Evolutionary conservation across 2,797 vertebrate species (phyloP).

Genomic region (Psittacula derbiana): DNA sequence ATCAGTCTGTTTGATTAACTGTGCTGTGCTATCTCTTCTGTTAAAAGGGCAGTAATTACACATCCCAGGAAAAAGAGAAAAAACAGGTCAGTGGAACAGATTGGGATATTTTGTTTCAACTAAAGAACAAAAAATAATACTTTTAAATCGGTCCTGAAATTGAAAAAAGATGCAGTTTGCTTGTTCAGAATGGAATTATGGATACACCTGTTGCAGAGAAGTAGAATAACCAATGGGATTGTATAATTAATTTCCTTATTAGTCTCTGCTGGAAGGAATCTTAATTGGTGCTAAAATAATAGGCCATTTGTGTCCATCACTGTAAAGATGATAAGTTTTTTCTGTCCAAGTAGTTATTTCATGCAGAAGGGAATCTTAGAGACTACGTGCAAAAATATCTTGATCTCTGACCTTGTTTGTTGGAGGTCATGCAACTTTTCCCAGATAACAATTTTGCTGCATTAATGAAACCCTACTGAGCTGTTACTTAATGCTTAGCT

Average conservation of each 20-base stretch:
- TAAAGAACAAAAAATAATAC: not conserved
- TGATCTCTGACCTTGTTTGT: not conserved
- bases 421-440: not conserved
- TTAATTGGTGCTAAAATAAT: not conserved
- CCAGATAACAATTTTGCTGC: conserved; percentile 8
- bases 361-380: not conserved
- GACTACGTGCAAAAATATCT: not conserved
- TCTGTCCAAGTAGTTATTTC: not conserved
- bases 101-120: not conserved
- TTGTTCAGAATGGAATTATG: not conserved
- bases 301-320: not conserved
- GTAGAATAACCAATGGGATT: not conserved
- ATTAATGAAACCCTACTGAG: conserved; percentile 2
- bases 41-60: not conserved
- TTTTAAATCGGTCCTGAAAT: not conserved
- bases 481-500: not conserved
- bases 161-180: not conserved
- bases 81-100: not conserved
- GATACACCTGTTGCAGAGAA: not conserved
- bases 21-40: not conserved
- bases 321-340: not conserved
- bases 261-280: not conserved
- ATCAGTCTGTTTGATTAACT: not conserved
- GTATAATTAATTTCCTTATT: not conserved
- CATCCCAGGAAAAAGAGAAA: not conserved